Percentiles rank a stretch among this genome's conserved stretches.
phyloP scores from a whole-genome alignment of 2,888 invertebrate genomes.

The Sarcophaga carnaria region DNA sequence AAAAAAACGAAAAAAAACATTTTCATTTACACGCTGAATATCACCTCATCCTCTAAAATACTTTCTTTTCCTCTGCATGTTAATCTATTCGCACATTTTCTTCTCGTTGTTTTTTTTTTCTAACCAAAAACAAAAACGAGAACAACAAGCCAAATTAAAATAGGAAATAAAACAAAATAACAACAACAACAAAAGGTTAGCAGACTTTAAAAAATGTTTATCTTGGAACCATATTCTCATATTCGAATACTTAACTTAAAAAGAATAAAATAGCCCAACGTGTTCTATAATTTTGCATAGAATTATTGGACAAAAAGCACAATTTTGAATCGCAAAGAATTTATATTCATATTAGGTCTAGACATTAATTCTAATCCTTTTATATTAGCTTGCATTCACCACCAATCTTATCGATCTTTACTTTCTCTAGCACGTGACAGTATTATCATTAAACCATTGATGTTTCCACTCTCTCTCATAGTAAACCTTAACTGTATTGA shows the following conservation, averaged over 20 bases:
- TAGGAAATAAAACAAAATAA: not conserved
- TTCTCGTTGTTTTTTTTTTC: constrained; percentile 3
- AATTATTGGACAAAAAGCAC: no score
- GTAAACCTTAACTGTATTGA: no score
- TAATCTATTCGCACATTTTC: not conserved
- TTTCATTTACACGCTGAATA: constrained; percentile 6
- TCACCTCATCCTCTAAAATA: not conserved
- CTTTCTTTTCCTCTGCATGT: not conserved
- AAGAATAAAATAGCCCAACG: constrained; percentile 13
- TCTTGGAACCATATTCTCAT: constrained; percentile 26
- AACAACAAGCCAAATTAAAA: constrained; percentile 40
- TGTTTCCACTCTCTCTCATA: no score
- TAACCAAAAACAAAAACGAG: not conserved
- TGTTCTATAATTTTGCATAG: not conserved
- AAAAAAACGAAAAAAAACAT: constrained; percentile 3
- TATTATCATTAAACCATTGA: no score
- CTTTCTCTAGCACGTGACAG: no score
- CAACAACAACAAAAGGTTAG: constrained; percentile 16
- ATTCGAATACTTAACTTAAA: not conserved
- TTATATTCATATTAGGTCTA: no score
- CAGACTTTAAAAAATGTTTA: constrained; percentile 52
- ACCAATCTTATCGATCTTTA: no score
- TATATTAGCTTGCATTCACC: no score
- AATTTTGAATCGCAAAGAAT: no score
- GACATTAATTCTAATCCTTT: no score